phyloP scores from a whole-genome alignment of 1,140 invertebrate genomes.

The Ostrea denselamellosa region DNA sequence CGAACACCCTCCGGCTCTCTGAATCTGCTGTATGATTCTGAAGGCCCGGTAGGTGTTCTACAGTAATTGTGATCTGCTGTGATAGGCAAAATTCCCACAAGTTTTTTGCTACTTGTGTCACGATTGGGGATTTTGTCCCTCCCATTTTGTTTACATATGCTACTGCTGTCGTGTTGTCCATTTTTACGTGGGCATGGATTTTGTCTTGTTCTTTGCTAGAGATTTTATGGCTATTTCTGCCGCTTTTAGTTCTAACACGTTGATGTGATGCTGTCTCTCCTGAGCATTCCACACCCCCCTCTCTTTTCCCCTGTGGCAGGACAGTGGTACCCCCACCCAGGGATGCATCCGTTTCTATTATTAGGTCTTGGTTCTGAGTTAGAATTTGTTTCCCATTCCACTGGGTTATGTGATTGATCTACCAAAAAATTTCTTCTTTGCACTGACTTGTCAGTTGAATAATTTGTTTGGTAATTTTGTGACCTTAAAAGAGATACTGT shows the following conservation, averaged over 20 bases:
- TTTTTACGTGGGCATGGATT: constrained; percentile 15
- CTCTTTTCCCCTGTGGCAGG: neutral
- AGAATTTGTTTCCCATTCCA: constrained; percentile 49
- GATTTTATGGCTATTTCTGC: neutral
- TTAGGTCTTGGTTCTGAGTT: constrained; percentile 37
- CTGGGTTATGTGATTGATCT: constrained; percentile 27
- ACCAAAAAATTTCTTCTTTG: constrained; percentile 15
- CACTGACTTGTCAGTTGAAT: neutral
- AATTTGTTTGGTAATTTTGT: neutral
- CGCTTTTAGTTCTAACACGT: constrained; percentile 15
- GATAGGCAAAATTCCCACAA: constrained; percentile 35
- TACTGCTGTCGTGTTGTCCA: constrained; percentile 31
- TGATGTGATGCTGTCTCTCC: constrained; percentile 6
- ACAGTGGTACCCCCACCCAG: neutral
- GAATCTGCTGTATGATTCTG: constrained; percentile 42
- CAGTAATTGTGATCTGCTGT: constrained; percentile 24
- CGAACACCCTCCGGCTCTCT: constrained; percentile 27
- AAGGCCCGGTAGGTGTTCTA: constrained; percentile 44
- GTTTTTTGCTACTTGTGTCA: constrained; percentile 7
- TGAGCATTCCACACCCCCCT: neutral
- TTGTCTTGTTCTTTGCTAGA: neutral
- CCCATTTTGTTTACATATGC: constrained; percentile 40
- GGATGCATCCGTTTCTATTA: constrained; percentile 47
- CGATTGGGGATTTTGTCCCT: constrained; percentile 25
- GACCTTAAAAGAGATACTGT: constrained; percentile 8